phyloP scores from a whole-genome alignment of 2,888 invertebrate species.

The Sceliomorpha sp. region DNA sequence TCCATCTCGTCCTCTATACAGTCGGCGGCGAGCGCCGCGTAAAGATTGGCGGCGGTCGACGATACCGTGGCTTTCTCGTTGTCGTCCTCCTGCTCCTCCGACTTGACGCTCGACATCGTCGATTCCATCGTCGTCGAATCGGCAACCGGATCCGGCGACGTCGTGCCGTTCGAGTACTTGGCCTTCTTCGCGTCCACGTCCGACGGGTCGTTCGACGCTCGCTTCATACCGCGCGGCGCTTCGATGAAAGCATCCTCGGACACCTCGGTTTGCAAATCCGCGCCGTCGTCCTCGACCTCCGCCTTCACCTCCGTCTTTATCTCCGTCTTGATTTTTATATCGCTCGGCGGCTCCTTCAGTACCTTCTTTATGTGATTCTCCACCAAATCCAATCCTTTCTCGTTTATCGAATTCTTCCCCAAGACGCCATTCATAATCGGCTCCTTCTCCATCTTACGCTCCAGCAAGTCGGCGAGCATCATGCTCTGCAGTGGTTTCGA shows the following conservation, averaged over 20 bases:
- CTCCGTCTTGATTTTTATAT: slow-evolving; percentile 55
- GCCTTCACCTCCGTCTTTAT: slow-evolving; percentile 65
- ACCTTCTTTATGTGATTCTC: slow-evolving; percentile 84
- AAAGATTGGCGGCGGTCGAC: slow-evolving; percentile 91
- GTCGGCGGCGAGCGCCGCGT: slow-evolving; percentile 91
- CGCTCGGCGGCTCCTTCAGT: slow-evolving; percentile 71
- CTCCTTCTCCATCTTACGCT: slow-evolving; percentile 87
- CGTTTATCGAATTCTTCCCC: slow-evolving; percentile 82
- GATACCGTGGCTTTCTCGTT: slow-evolving; percentile 84
- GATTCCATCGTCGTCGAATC: slow-evolving; percentile 79
- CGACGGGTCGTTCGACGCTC: slow-evolving; percentile 77
- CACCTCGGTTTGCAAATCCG: slow-evolving; percentile 67
- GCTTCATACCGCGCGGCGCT: slow-evolving; percentile 76
- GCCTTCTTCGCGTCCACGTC: slow-evolving; percentile 81
- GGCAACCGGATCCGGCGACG: slow-evolving; percentile 73
- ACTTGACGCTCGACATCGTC: slow-evolving; percentile 80
- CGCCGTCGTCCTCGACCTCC: slow-evolving; percentile 64
- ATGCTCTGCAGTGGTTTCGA: slow-evolving; percentile 82
- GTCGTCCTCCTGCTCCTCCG: slow-evolving; percentile 81
- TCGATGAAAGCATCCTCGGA: slow-evolving; percentile 74
- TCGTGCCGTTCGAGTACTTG: slow-evolving; percentile 77
- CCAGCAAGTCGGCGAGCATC: slow-evolving; percentile 91
- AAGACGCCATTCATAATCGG: slow-evolving; percentile 83
- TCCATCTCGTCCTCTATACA: slow-evolving; percentile 88
- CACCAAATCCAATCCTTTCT: slow-evolving; percentile 83